Percentiles rank a stretch among this genome's conserved stretches.
Evolutionary conservation across 2,888 invertebrate species (phyloP).

Genomic region (Chaitophorus viminalis): DNA sequence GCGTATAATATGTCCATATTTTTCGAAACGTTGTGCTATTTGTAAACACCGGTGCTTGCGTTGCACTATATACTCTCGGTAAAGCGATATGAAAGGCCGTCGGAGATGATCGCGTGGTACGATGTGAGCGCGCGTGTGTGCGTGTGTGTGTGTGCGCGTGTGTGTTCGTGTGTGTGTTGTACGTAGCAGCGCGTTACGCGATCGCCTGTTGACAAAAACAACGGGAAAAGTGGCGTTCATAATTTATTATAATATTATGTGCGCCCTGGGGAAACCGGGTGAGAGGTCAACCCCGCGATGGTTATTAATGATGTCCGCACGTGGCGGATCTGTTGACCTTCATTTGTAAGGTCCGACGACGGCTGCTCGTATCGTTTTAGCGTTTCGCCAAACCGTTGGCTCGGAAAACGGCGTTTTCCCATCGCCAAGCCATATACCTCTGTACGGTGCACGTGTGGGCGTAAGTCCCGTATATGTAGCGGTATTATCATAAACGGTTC

Average conservation of each 20-base stretch:
- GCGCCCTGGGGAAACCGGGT: neutral
- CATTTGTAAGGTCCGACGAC: constrained; percentile 27
- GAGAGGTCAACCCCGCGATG: neutral
- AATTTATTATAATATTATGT: neutral
- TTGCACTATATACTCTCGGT: too few relatives aligned
- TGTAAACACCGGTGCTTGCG: too few relatives aligned
- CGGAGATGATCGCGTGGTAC: too few relatives aligned
- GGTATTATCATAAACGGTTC: neutral
- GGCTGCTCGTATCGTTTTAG: too few relatives aligned
- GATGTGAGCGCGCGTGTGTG: too few relatives aligned
- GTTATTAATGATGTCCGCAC: constrained; percentile 45
- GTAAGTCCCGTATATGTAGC: neutral
- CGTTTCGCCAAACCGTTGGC: neutral
- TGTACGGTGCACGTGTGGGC: neutral
- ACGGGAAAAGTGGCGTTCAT: neutral
- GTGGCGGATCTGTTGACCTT: constrained; percentile 33
- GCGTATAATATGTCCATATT: too few relatives aligned
- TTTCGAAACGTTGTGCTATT: too few relatives aligned
- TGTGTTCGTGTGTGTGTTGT: too few relatives aligned
- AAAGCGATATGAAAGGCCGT: too few relatives aligned
- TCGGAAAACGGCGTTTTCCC: neutral
- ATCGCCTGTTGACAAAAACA: constrained; percentile 1
- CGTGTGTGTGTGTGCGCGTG: too few relatives aligned
- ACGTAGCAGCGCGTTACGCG: neutral
- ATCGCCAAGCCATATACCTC: neutral